Base-by-base conservation (phyloP, 1,140 invertebrate genomes). In the Monomorium pharaonis region DNA sequence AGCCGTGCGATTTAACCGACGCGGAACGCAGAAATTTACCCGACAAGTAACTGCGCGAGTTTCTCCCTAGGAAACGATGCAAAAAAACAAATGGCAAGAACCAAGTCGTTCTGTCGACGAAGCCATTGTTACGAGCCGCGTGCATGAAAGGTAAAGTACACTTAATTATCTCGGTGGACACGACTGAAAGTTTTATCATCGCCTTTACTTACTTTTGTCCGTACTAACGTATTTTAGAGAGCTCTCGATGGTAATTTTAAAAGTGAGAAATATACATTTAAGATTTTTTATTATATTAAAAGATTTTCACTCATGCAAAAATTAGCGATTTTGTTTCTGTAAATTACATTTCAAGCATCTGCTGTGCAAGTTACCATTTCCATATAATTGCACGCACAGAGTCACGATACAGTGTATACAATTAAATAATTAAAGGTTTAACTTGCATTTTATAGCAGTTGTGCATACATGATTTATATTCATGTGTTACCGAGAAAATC, bases 111-210 rank as follows among this genome's bases (percentile, higher is more conserved):
- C 54, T 76, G 24, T 33, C 27, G 77, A 44, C 44, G 49, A 87
- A 87, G 80, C 75, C 84, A 89, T 91, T 92, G 86, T 88, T 89
- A 81, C 85, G 16, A 84, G 65, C 27, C 77, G 14, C 49, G 54
- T 83, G 74, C 33, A 27, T 49, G 47, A 65, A 63, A 51, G 37
- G 54, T 60, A 75, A 88, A 58, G 27, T 49, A 56, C 84, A 56
- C 63, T 84, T 89, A 89, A 89, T 89, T 89, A 90, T 90, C 56
- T 90, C 63, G 47, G 70, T 78, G 70, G 62, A 87, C 21, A 83
- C 24, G 33, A 51, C 63, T 62, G 70, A 65, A 89, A 90, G 87
- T 16, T 77, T 63, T 33, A 69, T 47, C 69, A 67, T 76, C 69
- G 75, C 76, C 51, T 70, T 47, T 24, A 27, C 56, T 58, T 62